Base-by-base conservation (phyloP, 2,797 vertebrate species). In the Tangara arthus region DNA sequence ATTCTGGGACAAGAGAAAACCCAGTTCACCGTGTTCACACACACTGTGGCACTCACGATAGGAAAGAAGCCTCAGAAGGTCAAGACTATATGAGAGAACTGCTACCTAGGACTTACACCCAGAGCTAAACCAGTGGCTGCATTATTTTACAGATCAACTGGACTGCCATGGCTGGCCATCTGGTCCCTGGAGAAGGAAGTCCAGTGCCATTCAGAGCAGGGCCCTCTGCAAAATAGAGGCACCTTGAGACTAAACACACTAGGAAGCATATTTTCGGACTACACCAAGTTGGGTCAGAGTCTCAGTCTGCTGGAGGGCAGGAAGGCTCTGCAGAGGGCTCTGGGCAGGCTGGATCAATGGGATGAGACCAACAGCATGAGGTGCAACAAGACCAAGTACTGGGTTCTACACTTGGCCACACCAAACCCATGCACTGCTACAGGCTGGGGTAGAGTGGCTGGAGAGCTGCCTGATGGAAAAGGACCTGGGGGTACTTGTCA, bases 161-260 rank as follows among this genome's bases (percentile, higher is more conserved):
- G 20, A 27, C 50, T 53, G 13, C 22, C 46, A 19, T 0, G 0
- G 5, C n/a, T 73, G 46, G 11, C 32, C 46, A 27, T 2, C 9
- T 75, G 26, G 9, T 34, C 28, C 26, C 27, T 65, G 37, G 19
- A 30, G 11, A 26, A 78, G 30, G 27, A 77, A 63, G 16, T 18
- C 46, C 11, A 88, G 41, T 1, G 8, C 7, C 32, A 47, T 66
- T 69, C 41, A 70, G n/a, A 77, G 32, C 34, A 60, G 9, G 15
- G 2, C 3, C 34, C 35, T 13, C 8, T 39, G 49, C 6, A 8
- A 61, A 92, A 82, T 8, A 53, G 30, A 91, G 57, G 9, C 23
- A 41, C 17, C 15, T 32, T 59, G 19, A 81, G 46, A 46, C 9
- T 57, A 89, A 70, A 68, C 28, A 56, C 42, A 56, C 27, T 16